These are phyloP conservation scores for Esox niger DNA, from an alignment of 2,113 vertebrate genomes.

Conservation along the genomic window DNA sequence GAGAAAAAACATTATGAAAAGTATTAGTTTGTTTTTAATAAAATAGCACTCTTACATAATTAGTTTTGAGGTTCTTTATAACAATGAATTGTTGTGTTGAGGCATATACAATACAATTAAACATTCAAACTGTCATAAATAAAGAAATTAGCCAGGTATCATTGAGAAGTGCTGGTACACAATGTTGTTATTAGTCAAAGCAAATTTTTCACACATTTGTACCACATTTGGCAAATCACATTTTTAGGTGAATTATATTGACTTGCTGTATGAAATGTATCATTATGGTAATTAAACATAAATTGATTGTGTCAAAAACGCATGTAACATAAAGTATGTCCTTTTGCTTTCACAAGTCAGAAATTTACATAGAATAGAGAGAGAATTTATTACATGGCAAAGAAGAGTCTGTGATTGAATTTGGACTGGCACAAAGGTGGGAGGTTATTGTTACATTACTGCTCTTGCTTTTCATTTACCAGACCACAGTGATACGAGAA, in stretches of 20 bases:
- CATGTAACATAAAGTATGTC: neutral
- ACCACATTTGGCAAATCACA: neutral
- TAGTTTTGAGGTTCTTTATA: slow-evolving; percentile 6
- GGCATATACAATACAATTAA: neutral
- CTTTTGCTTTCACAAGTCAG: neutral
- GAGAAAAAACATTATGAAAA: neutral
- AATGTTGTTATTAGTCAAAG: neutral
- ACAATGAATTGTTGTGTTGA: neutral
- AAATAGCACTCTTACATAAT: slow-evolving; percentile 1
- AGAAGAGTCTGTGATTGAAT: neutral
- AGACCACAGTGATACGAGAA: slow-evolving; percentile 37
- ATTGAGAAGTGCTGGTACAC: neutral
- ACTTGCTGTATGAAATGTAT: neutral
- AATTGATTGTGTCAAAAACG: neutral
- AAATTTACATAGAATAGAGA: neutral
- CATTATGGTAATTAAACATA: slow-evolving; percentile 3
- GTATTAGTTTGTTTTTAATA: slow-evolving; percentile 7
- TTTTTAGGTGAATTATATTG: slow-evolving; percentile 16
- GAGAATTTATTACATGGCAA: neutral
- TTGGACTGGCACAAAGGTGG: neutral
- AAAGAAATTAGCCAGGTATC: neutral
- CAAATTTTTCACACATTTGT: neutral
- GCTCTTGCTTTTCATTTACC: slow-evolving; percentile 45
- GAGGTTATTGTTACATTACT: slow-evolving; percentile 31
- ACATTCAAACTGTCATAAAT: neutral